phyloP scores from a whole-genome alignment of 37 sponge, comb jelly and placozoan genomes.

The Haliclona indistincta region DNA sequence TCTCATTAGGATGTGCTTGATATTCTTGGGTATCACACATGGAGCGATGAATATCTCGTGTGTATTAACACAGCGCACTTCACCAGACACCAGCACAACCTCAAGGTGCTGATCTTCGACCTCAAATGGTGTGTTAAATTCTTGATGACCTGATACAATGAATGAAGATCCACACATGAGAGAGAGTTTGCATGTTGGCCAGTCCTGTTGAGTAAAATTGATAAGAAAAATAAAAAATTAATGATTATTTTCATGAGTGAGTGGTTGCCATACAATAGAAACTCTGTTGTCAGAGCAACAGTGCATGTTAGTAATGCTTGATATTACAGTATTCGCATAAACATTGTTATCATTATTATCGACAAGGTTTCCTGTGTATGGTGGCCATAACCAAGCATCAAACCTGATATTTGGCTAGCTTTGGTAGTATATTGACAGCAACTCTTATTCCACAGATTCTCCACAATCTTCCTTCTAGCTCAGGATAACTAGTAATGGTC shows the following conservation, averaged over 20 bases:
- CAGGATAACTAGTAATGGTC: slow-evolving; percentile 65
- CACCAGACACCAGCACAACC: slow-evolving; percentile 47
- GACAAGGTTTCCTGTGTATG: no score
- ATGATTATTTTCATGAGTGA: neutral
- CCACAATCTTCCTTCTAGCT: slow-evolving; percentile 81
- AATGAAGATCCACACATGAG: slow-evolving; percentile 52
- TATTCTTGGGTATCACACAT: slow-evolving; percentile 51
- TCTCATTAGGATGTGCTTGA: slow-evolving; percentile 39
- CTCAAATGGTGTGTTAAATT: slow-evolving; percentile 40
- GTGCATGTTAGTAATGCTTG: neutral
- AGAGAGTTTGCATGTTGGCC: slow-evolving; percentile 43
- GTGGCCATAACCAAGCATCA: neutral
- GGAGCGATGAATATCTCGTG: slow-evolving; percentile 50
- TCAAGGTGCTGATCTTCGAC: slow-evolving; percentile 41
- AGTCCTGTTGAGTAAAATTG: slow-evolving; percentile 28
- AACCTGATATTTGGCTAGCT: slow-evolving; percentile 75
- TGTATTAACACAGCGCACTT: slow-evolving; percentile 50
- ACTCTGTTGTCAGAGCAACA: neutral
- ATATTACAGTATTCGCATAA: no score
- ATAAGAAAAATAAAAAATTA: neutral
- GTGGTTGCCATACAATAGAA: neutral
- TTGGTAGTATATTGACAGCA: slow-evolving; percentile 57
- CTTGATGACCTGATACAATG: slow-evolving; percentile 28
- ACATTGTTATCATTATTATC: no score
- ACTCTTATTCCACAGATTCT: slow-evolving; percentile 71